Conservation (phyloP, 2,888 invertebrate species). For the Sepiola atlantica region DNA sequence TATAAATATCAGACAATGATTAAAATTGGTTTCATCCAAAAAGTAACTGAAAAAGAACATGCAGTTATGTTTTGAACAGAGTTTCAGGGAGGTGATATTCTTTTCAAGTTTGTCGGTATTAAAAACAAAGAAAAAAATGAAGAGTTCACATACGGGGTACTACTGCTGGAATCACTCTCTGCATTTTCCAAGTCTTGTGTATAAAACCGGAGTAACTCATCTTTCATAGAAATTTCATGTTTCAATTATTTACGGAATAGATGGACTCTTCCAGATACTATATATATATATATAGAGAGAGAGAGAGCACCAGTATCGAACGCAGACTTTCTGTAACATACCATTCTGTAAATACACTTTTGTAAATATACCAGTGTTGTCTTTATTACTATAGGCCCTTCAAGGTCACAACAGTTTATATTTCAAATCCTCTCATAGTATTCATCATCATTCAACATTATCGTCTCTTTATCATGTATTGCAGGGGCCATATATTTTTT, state of each 20-base stretch:
- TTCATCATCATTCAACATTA: no score
- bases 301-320: no score
- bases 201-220: conserved; percentile 88
- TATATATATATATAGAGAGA: no score
- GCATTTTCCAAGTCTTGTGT: conserved; percentile 87
- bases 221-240: conserved; percentile 93
- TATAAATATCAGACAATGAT: neutral
- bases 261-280: no score
- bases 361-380: no score
- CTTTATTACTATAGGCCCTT: no score
- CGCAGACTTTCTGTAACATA: no score
- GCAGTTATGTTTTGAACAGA: neutral
- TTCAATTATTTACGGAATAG: conserved; percentile 83
- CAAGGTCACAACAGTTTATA: no score
- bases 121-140: neutral
- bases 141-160: conserved; percentile 48
- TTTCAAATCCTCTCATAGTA: no score
- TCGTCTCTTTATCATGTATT: no score
- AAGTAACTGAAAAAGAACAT: neutral
- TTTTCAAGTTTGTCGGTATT: neutral
- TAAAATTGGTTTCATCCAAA: neutral
- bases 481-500: no score
- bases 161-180: conserved; percentile 63
- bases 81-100: neutral
- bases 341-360: no score